Evolutionary conservation across 2,888 invertebrate genomes (phyloP).

Genomic region (Drosophila mettleri): DNA sequence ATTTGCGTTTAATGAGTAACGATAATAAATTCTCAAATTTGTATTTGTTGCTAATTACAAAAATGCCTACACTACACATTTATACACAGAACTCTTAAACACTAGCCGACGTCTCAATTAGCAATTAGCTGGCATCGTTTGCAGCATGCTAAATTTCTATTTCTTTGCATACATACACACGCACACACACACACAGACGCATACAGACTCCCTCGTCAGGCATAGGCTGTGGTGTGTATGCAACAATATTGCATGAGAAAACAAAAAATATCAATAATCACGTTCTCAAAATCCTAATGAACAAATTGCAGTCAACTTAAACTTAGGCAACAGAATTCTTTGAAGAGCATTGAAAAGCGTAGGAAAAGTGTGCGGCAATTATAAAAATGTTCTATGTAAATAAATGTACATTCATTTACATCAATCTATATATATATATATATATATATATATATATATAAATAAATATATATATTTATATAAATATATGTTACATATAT

Average conservation of each 20-base stretch:
- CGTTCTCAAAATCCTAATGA: slow-evolving; percentile 47
- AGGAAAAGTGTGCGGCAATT: slow-evolving; percentile 72
- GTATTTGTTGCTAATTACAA: slow-evolving; percentile 72
- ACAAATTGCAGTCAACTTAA: slow-evolving; percentile 69
- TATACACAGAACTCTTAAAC: slow-evolving; percentile 70
- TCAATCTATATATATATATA: slow-evolving; percentile 26
- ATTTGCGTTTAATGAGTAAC: slow-evolving; percentile 42
- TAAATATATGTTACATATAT: slow-evolving; percentile 25
- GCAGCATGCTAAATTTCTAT: slow-evolving; percentile 27
- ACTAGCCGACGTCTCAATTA: slow-evolving; percentile 70
- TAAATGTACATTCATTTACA: slow-evolving; percentile 60
- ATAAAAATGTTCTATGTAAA: slow-evolving; percentile 18
- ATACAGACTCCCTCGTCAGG: neutral
- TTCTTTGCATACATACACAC: slow-evolving; percentile 3
- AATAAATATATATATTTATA: slow-evolving; percentile 26
- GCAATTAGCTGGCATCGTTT: slow-evolving; percentile 66
- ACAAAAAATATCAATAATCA: slow-evolving; percentile 68
- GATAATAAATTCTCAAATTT: slow-evolving; percentile 76
- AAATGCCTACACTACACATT: slow-evolving; percentile 76
- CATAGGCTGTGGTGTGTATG: slow-evolving; percentile 17
- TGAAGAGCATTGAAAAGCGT: slow-evolving; percentile 54
- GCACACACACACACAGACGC: neutral
- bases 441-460: slow-evolving; percentile 27
- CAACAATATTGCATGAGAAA: slow-evolving; percentile 51
- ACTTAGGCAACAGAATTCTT: slow-evolving; percentile 74